These are phyloP conservation scores for Hydraecia micacea DNA, from an alignment of 2,888 invertebrate genomes.

Conservation along the genomic window DNA sequence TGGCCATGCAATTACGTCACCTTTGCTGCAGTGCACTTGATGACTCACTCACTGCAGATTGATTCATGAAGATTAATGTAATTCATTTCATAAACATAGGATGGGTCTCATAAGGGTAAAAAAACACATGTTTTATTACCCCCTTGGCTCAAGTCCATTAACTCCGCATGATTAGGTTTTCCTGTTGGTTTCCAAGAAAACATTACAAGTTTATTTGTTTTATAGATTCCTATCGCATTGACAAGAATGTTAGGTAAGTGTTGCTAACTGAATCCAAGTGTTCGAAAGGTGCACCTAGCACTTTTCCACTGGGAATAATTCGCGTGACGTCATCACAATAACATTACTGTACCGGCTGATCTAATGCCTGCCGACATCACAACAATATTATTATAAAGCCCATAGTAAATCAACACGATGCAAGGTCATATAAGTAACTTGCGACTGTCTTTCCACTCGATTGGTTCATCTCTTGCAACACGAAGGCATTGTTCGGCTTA, in stretches of 20 bases:
- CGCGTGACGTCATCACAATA: constrained; percentile 18
- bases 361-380: constrained; percentile 23
- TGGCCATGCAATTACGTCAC: constrained; percentile 16
- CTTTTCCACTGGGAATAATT: constrained; percentile 3
- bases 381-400: constrained; percentile 33
- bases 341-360: constrained; percentile 21
- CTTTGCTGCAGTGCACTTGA: neutral
- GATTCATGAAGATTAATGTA: neutral
- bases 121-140: neutral
- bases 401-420: constrained; percentile 26
- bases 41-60: neutral
- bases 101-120: neutral
- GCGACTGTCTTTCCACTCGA: constrained; percentile 47
- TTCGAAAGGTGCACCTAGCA: constrained; percentile 11
- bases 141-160: neutral
- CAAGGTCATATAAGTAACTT: constrained; percentile 47
- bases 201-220: neutral
- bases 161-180: constrained; percentile 1
- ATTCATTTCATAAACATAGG: neutral
- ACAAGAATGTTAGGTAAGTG: constrained; percentile 2
- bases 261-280: constrained; percentile 24
- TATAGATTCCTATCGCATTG: constrained; percentile 32
- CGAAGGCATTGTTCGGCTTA: constrained; percentile 41
- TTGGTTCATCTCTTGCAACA: constrained; percentile 55
- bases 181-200: constrained; percentile 31